Percentiles rank a stretch among this genome's conserved stretches.
phyloP scores from a whole-genome alignment of 2,797 vertebrate genomes.

The Pogonophryne albipinna region DNA sequence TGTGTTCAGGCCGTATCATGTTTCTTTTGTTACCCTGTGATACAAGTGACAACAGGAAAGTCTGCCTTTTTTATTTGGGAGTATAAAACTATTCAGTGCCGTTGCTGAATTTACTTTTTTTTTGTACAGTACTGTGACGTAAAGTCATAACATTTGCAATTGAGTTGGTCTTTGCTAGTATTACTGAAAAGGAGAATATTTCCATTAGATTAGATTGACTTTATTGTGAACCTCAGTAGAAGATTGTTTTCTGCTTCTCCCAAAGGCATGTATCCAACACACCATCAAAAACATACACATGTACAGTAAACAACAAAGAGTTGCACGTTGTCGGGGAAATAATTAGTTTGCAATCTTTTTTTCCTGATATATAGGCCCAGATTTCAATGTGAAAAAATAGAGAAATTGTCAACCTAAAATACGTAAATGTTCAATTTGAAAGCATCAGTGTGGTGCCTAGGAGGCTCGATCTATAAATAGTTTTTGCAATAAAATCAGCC shows the following conservation, averaged over 20 bases:
- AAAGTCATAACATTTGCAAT: neutral
- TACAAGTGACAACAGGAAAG: neutral
- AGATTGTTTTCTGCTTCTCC: neutral
- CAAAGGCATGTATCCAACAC: neutral
- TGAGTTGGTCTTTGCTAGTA: neutral
- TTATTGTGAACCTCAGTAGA: no score
- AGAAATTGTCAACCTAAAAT: no score
- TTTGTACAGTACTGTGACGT: neutral
- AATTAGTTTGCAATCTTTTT: no score
- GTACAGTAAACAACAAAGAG: neutral
- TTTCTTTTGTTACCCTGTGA: conserved; percentile 5
- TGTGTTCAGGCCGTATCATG: neutral
- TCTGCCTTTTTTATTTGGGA: neutral
- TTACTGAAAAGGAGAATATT: neutral
- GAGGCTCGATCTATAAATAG: no score
- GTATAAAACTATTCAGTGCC: neutral
- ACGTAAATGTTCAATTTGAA: no score
- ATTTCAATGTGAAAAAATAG: no score
- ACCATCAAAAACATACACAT: neutral
- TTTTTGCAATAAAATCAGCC: no score
- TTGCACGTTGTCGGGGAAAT: no score
- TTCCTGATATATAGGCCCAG: no score
- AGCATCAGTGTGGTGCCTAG: no score
- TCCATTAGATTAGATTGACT: no score
- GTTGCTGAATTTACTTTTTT: neutral